These are phyloP conservation scores for Apocheima hispidaria DNA, from an alignment of 2,888 invertebrate genomes.

Conservation along the genomic window DNA sequence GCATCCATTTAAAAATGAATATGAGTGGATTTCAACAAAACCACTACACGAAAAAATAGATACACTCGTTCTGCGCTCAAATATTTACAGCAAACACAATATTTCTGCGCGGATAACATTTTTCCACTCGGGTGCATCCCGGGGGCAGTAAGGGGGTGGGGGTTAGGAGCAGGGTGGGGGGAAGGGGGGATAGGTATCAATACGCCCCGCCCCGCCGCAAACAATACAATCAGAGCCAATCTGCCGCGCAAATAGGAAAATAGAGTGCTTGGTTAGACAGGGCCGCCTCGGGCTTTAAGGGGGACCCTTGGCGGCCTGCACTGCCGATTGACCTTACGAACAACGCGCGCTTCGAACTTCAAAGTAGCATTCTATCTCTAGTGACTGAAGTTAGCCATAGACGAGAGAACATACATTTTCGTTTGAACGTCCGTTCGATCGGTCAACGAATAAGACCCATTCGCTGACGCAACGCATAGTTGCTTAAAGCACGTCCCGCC, in stretches of 20 bases:
- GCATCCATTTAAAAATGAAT: conserved; percentile 38
- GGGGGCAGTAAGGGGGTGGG: conserved; percentile 44
- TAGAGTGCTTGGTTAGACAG: conserved; percentile 81
- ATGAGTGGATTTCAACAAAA: conserved; percentile 46
- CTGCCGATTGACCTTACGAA: background rate
- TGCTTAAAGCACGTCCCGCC: too few species aligned
- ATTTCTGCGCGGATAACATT: conserved; percentile 73
- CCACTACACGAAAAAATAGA: conserved; percentile 61
- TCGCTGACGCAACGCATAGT: too few species aligned
- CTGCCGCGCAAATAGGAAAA: conserved; percentile 86
- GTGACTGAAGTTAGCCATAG: too few species aligned
- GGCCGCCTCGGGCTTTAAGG: conserved; percentile 63
- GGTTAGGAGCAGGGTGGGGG: conserved; percentile 38
- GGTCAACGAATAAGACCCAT: too few species aligned
- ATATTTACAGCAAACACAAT: conserved; percentile 78
- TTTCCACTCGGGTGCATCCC: conserved; percentile 72
- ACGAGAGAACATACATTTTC: too few species aligned
- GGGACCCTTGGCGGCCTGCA: too few species aligned
- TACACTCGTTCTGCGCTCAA: conserved; percentile 73
- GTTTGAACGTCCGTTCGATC: too few species aligned
- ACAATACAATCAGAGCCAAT: conserved; percentile 86
- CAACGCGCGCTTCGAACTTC: too few species aligned
- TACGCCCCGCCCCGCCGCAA: conserved; percentile 75
- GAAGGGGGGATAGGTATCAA: conserved; percentile 61
- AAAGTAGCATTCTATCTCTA: too few species aligned